Conservation (phyloP, 2,888 invertebrate species). For the Parthenolecanium corni region DNA sequence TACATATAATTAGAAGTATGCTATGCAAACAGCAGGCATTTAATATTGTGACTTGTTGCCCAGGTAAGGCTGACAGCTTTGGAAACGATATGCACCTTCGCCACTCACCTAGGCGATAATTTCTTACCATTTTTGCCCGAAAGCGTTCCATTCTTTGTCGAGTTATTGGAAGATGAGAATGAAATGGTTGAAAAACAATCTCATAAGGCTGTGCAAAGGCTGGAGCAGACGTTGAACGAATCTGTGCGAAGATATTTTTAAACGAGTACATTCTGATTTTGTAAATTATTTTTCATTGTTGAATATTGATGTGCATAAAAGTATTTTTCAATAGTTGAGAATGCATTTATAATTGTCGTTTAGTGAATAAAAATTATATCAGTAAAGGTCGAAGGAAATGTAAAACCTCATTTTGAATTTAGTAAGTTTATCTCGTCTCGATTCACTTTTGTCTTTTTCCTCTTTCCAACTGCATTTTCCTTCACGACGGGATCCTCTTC, state of each 20-base stretch:
- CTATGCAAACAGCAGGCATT: not conserved
- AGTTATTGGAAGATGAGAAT: slow-evolving; percentile 81
- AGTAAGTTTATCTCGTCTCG: no score
- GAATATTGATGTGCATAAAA: no score
- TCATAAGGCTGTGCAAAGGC: slow-evolving; percentile 65
- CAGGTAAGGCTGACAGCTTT: slow-evolving; percentile 56
- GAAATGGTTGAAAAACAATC: slow-evolving; percentile 67
- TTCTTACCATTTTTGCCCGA: slow-evolving; percentile 82
- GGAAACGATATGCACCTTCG: slow-evolving; percentile 62
- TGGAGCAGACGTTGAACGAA: slow-evolving; percentile 79
- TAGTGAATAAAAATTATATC: no score
- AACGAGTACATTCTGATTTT: no score
- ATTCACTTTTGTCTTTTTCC: no score
- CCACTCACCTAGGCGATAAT: slow-evolving; percentile 72
- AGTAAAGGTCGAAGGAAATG: no score
- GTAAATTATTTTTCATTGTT: no score
- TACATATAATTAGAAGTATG: not conserved
- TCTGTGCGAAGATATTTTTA: slow-evolving; percentile 78
- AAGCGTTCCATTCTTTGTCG: slow-evolving; percentile 86
- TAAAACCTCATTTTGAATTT: no score
- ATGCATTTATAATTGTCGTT: no score
- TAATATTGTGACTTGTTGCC: not conserved
- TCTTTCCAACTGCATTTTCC: no score
- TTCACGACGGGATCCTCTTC: no score
- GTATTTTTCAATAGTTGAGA: no score